phyloP scores from a whole-genome alignment of 2,797 vertebrate species.

The Acestrorhynchus altus region DNA sequence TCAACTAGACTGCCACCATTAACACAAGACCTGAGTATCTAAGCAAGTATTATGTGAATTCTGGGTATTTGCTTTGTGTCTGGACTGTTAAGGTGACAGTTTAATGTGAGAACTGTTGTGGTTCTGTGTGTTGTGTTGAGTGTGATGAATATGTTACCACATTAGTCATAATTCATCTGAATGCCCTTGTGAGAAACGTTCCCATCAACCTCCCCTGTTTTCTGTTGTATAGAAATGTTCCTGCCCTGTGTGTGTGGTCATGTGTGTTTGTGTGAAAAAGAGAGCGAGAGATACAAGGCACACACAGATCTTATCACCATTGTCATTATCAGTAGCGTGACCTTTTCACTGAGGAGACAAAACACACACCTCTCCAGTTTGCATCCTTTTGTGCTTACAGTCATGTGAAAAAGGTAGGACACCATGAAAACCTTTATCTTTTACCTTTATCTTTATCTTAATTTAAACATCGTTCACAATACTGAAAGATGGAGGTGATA shows the following conservation, averaged over 20 bases:
- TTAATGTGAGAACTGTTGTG: not conserved
- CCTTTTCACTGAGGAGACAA: conserved; percentile 12
- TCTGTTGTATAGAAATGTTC: conserved; percentile 20
- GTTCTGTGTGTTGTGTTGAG: not conserved
- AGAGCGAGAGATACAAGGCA: not conserved
- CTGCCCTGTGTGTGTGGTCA: conserved; percentile 16
- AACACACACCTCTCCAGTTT: not conserved
- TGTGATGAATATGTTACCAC: conserved; percentile 41
- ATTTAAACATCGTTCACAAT: no score
- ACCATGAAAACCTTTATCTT: no score
- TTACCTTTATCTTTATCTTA: no score
- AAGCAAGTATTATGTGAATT: no score
- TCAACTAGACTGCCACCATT: no score
- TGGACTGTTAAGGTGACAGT: conserved; percentile 1
- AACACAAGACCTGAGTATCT: no score
- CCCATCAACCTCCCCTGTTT: conserved; percentile 26
- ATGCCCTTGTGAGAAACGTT: conserved; percentile 35
- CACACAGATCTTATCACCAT: not conserved
- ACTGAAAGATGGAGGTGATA: no score
- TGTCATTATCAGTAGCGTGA: not conserved
- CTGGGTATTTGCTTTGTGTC: not conserved
- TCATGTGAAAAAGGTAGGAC: no score
- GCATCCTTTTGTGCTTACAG: not conserved
- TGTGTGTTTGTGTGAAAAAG: conserved; percentile 5
- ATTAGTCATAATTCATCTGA: conserved; percentile 46